Evolutionary conservation across 2,113 vertebrate species (phyloP), one percentile per base, ranked within the genome.

Genomic region (Callaeas wilsoni): DNA sequence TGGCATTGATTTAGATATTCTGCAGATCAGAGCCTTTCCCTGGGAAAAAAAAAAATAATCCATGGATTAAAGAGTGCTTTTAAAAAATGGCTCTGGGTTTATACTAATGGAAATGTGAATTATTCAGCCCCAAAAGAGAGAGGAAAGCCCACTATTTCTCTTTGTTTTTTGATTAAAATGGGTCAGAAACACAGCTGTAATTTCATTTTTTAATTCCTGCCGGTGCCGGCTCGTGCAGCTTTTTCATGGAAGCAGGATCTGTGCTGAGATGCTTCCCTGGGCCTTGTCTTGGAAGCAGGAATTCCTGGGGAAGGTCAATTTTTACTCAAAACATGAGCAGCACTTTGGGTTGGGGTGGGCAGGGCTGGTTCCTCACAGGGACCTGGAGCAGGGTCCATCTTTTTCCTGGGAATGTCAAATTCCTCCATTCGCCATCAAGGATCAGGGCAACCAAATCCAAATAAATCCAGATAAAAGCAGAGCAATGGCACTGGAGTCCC

Each of bases 1-100:
- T 63, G 70, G 27, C 81, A 88, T 29, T 46, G 89, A 90, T 93
- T 79, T 41, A 82, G 92, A 21, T 46, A 71, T 92, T 71, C 79
- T 37, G 39, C 50, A 90, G 57, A 74, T n/a, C 86, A 53, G n/a
- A 57, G 68, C 50, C 55, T 81, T 52, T 77, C 86, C 74, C 89
- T 67, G 85, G 47, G 4, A 59, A 74, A 26, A n/a, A n/a, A 41
- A n/a, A 67, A 62, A 75, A 71, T 67, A 60, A 56, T 6, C 80
- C 65, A 18, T 39, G 50, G 49, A 82, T 79, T 78, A 78, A 82
- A 74, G 11, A 84, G 11, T 2, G 49, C 44, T 84, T 81, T 73
- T 4, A 68, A 86, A 92, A 84, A 84, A 60, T 53, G 16, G 41
- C 74, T 44, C 37, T 0, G 1, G 50, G 37, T 87, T 84, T 78